A percentile compares a stretch with the other conserved stretches of the same genome.
Evolutionary conservation across 2,888 invertebrate genomes (phyloP).

Genomic region (Cephus runcator): DNA sequence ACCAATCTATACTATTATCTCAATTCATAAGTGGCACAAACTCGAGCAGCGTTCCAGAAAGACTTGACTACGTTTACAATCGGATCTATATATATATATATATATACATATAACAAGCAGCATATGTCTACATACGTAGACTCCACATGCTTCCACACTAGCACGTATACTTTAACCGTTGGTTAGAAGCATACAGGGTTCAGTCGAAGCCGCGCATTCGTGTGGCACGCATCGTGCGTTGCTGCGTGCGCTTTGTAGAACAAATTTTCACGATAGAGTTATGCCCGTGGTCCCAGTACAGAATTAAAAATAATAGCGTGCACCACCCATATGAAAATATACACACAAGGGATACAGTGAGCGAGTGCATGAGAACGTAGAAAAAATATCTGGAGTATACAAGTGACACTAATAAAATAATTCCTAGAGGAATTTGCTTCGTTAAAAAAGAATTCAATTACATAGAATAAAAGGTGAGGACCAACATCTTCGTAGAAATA

Average conservation of each 20-base stretch:
- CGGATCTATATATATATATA: background rate
- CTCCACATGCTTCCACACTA: background rate
- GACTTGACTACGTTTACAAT: background rate
- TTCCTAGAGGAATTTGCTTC: background rate
- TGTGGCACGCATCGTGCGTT: constrained; percentile 13
- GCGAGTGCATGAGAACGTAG: background rate
- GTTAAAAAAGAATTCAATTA: too few species aligned
- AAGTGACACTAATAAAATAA: background rate
- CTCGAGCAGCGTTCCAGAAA: background rate
- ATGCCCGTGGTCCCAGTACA: background rate
- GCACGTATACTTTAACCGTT: background rate
- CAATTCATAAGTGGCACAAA: background rate
- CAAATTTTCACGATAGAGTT: background rate
- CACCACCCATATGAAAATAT: background rate
- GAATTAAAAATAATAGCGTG: background rate
- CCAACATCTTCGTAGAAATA: background rate
- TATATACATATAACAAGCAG: background rate
- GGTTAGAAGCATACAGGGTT: constrained; percentile 15
- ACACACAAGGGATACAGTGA: background rate
- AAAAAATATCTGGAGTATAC: background rate
- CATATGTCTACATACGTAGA: background rate
- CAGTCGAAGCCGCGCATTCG: constrained; percentile 36
- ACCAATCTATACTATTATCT: background rate
- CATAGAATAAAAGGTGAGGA: background rate
- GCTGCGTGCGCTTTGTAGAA: background rate